Conservation (phyloP, 2,113 vertebrate genomes). For the Phalacrocorax carbo region DNA sequence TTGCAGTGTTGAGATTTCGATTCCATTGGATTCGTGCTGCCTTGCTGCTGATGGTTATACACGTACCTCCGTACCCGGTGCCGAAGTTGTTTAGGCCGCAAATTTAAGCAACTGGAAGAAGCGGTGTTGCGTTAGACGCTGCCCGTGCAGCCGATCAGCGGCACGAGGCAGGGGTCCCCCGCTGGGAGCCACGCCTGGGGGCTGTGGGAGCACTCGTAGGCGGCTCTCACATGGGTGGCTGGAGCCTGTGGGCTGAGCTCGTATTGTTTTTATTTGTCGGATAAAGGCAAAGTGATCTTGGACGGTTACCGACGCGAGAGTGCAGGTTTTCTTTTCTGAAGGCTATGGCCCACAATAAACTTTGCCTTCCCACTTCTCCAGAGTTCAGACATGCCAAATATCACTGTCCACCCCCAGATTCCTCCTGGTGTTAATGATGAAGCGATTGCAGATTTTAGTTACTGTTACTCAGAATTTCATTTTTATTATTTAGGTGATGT, state of each 20-base stretch:
- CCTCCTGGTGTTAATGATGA: neutral
- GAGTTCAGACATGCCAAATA: neutral
- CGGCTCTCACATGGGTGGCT: fast-evolving
- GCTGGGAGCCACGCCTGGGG: too few relatives aligned
- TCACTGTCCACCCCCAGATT: neutral
- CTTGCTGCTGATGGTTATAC: too few relatives aligned
- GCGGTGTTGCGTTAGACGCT: fast-evolving
- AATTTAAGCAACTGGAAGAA: fast-evolving
- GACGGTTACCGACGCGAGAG: too few relatives aligned
- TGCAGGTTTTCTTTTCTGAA: neutral
- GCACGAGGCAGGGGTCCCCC: neutral
- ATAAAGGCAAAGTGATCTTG: neutral
- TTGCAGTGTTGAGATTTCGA: neutral
- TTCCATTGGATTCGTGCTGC: neutral
- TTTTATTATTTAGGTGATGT: neutral
- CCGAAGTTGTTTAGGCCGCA: neutral
- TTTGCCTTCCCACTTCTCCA: neutral
- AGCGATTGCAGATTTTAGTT: neutral
- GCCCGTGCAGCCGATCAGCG: fast-evolving
- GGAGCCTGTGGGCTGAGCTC: neutral
- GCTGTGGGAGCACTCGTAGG: fast-evolving
- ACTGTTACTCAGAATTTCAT: neutral
- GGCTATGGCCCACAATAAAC: neutral
- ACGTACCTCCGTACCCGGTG: fast-evolving
- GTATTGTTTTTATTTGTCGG: neutral